Evolutionary conservation across 2,888 invertebrate species (phyloP).

Genomic region (Tanytarsus gracilentus): DNA sequence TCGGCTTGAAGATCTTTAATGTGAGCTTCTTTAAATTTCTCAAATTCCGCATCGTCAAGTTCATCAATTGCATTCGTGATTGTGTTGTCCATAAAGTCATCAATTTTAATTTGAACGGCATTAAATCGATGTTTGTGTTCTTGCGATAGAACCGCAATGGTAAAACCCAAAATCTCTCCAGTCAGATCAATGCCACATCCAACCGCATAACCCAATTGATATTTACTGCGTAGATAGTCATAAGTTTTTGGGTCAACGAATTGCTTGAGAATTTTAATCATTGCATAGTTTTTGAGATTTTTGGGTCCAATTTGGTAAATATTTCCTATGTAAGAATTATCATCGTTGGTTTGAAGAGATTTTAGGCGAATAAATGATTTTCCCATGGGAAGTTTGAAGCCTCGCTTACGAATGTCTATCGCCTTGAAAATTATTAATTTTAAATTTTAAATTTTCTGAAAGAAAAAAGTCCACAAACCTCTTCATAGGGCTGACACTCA

Average conservation of each 20-base stretch:
- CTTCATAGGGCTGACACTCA: conserved; percentile 42
- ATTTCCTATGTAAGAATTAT: conserved; percentile 73
- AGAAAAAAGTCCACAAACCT: neutral
- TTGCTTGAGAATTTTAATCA: conserved; percentile 70
- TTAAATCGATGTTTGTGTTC: conserved; percentile 7
- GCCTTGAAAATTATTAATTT: neutral
- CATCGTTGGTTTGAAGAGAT: conserved; percentile 63
- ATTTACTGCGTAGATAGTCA: conserved; percentile 73
- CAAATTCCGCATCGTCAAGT: conserved; percentile 9
- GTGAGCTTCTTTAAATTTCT: conserved; percentile 3
- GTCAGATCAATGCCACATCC: neutral
- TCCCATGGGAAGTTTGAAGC: conserved; percentile 59
- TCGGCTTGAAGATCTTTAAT: neutral
- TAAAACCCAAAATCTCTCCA: neutral
- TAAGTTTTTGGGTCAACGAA: conserved; percentile 83
- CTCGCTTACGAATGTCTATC: conserved; percentile 41
- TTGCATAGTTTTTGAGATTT: conserved; percentile 51
- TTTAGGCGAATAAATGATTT: conserved; percentile 55
- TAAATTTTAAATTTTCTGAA: neutral
- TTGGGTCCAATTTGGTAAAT: conserved; percentile 73
- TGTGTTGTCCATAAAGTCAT: neutral
- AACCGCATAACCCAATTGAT: conserved; percentile 52
- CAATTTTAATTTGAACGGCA: neutral
- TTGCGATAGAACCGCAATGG: neutral
- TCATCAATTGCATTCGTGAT: neutral